Base-by-base conservation (phyloP, 2,888 invertebrate genomes). In the Xylota sylvarum region DNA sequence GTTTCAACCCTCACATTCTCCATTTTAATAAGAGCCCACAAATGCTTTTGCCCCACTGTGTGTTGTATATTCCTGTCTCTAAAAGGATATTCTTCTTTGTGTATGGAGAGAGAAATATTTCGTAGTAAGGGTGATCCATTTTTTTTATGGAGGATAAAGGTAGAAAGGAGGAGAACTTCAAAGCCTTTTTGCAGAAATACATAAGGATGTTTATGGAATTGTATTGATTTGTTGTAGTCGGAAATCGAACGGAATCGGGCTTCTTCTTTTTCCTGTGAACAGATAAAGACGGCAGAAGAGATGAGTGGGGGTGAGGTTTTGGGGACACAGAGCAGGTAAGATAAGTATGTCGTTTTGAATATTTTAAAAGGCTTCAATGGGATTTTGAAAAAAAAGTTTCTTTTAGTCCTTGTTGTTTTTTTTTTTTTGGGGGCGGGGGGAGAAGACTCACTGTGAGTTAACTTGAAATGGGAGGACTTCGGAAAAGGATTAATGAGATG, bases 301-400 rank as follows among this genome's bases (percentile, higher is more conserved):
- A 19, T 19, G 4, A 3, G 50, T 10, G 12, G 70, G 12, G 14
- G 7, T 23, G 12, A 52, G 40, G 23, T 37, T 4, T 65, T 73
- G 23, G 17, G 35, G 60, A 79, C 79, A 67, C 84, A 55, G 62
- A 37, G 43, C 69, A 84, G 72, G 50, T 83, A 73, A 62, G 72
- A 52, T 67, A 60, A 73, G 73, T 73, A 67, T 65, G 67, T 62
- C 56, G 43, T 69, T 73, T 79, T 78, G 73, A 73, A 78, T 83
- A 78, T 69, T 78, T 78, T 73, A 73, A 62, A 50, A 65, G 52
- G 65, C 52, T 73, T 78, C 78, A 56, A 60, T 48, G 65, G 72
- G 62, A 72, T 78, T 83, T 70, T 12, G 14, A 35, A 17, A 12
- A 70, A 48, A 19, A 48, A 43, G 40, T 56, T 76, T 52, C 7